A percentile compares a stretch with the other conserved stretches of the same genome.
Evolutionary conservation across 2,113 vertebrate species (phyloP).

Genomic region (Dipodomys merriami): DNA sequence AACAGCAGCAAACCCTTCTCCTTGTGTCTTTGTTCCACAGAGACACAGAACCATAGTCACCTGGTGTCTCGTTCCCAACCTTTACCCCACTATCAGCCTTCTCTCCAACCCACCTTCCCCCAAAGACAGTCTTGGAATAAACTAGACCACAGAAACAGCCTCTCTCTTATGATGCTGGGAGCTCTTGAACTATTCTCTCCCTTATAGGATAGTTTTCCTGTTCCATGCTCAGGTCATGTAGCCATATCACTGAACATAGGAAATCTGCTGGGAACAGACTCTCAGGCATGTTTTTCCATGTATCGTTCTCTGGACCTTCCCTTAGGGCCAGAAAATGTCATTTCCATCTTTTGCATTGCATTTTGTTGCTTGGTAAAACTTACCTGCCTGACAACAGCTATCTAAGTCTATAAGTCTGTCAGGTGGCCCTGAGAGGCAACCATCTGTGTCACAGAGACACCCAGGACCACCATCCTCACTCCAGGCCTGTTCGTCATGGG

Average conservation of each 20-base stretch:
- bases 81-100: neutral
- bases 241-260: rapidly evolving
- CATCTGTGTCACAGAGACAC: neutral
- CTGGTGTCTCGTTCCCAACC: neutral
- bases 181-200: neutral
- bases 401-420: neutral
- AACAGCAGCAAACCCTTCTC: too few relatives aligned
- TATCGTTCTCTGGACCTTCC: neutral
- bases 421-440: neutral
- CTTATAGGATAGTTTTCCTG: too few relatives aligned
- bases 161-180: neutral
- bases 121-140: neutral
- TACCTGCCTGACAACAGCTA: neutral
- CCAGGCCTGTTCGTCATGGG: neutral
- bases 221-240: rapidly evolving
- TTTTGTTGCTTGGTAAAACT: neutral
- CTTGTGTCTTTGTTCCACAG: neutral
- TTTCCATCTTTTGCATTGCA: neutral
- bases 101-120: neutral
- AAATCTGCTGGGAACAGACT: neutral
- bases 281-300: neutral
- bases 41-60: neutral
- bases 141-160: neutral
- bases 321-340: neutral
- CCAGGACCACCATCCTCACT: too few relatives aligned